Percentiles rank a stretch among this genome's conserved stretches.
phyloP scores from a whole-genome alignment of 2,888 invertebrate genomes.

The Dryobotodes eremita region DNA sequence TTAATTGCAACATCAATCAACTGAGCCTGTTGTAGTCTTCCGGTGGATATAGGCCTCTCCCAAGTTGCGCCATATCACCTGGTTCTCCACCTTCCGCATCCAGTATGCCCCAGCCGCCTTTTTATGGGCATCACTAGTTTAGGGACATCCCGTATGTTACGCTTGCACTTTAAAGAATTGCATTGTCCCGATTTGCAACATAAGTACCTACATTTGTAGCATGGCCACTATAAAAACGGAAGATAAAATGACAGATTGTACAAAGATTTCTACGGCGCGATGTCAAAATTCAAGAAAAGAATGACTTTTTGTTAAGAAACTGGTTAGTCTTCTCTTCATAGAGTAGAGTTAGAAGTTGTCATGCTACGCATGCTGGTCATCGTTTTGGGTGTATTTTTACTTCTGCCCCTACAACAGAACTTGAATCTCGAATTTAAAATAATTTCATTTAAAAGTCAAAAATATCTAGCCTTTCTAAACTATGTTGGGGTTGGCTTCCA shows the following conservation, averaged over 20 bases:
- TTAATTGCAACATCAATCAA: not conserved
- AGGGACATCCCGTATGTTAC: no score
- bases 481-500: not conserved
- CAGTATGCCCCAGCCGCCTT: not conserved
- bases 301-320: no score
- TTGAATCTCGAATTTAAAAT: not conserved
- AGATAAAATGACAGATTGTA: no score
- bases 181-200: not conserved
- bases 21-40: not conserved
- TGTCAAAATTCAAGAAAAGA: no score
- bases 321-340: no score
- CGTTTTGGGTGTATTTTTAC: not conserved
- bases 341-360: no score
- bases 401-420: not conserved
- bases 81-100: not conserved
- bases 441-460: not conserved
- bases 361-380: not conserved
- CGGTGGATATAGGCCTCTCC: not conserved
- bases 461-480: not conserved
- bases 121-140: not conserved
- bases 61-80: not conserved
- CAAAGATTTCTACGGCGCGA: no score
- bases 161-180: not conserved
- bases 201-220: no score
- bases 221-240: no score